These are phyloP conservation scores for Pseudochirops corinnae DNA, from an alignment of 2,797 vertebrate species.

Conservation along the genomic window DNA sequence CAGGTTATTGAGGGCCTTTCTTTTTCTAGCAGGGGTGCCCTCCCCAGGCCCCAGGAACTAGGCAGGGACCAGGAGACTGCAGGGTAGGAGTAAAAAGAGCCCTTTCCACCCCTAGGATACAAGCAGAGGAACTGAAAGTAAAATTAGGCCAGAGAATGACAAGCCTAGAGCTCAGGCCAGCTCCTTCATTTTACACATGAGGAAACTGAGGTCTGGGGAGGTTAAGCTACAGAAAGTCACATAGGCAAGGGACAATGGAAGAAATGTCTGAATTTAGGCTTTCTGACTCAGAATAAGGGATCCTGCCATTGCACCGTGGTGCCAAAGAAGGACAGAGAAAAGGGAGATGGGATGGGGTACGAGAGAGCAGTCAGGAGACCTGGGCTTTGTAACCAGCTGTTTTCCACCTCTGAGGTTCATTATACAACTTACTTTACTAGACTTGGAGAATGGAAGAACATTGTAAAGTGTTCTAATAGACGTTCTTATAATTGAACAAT, in stretches of 20 bases:
- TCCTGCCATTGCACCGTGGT: not conserved
- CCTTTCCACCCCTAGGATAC: not conserved
- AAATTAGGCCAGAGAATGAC: not conserved
- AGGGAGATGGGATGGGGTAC: not conserved
- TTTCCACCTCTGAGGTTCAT: not conserved
- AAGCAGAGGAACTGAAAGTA: not conserved
- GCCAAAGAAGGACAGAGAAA: not conserved
- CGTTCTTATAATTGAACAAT: not conserved
- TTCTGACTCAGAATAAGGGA: not conserved
- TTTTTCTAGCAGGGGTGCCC: slow-evolving; percentile 1
- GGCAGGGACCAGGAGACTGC: not conserved
- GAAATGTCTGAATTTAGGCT: not conserved
- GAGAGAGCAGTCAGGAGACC: not conserved
- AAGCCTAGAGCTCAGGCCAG: not conserved
- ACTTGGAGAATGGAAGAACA: not conserved
- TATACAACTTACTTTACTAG: not conserved
- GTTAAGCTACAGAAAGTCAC: not conserved
- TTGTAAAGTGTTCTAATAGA: not conserved
- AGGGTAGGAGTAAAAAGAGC: not conserved
- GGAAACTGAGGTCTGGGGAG: not conserved
- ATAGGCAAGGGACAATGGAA: not conserved
- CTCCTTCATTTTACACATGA: not conserved
- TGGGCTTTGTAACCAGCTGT: not conserved
- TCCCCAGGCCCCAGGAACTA: not conserved
- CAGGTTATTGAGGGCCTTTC: not conserved